These are phyloP conservation scores for Odontomachus brunneus DNA, from an alignment of 1,140 invertebrate genomes.

Conservation along the genomic window DNA sequence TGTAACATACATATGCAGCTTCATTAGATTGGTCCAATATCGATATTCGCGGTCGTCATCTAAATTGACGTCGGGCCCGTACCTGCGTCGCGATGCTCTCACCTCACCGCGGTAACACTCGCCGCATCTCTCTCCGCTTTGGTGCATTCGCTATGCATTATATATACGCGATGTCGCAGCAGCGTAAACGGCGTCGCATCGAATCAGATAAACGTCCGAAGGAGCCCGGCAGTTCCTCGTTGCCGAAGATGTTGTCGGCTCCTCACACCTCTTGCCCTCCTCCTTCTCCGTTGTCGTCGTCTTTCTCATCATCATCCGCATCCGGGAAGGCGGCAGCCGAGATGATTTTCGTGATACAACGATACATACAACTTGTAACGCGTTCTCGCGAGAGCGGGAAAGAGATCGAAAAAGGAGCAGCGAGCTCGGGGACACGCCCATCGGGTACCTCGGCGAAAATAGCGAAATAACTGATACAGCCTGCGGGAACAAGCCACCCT, in stretches of 20 bases:
- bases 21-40: not conserved
- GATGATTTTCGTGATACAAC: slow-evolving; percentile 36
- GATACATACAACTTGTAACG: slow-evolving; percentile 14
- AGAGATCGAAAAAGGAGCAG: slow-evolving; percentile 36
- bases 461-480: slow-evolving; percentile 52
- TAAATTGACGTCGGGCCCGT: slow-evolving; percentile 3
- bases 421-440: slow-evolving; percentile 38
- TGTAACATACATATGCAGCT: too few relatives aligned
- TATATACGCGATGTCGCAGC: slow-evolving; percentile 1
- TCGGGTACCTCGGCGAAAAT: slow-evolving; percentile 19
- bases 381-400: slow-evolving; percentile 11
- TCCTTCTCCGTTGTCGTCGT: slow-evolving; percentile 17
- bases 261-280: slow-evolving; percentile 1
- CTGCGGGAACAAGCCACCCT: slow-evolving; percentile 48
- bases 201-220: slow-evolving; percentile 54
- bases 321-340: slow-evolving; percentile 7
- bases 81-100: slow-evolving; percentile 8
- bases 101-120: slow-evolving; percentile 28
- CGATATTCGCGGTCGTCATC: not conserved
- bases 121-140: not conserved
- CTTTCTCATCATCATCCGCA: slow-evolving; percentile 45
- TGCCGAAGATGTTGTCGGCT: not conserved
- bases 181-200: slow-evolving; percentile 44
- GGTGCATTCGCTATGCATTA: slow-evolving; percentile 46
- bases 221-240: slow-evolving; percentile 17